Conservation (phyloP, 2,113 vertebrate genomes). For the Calonectris borealis region DNA sequence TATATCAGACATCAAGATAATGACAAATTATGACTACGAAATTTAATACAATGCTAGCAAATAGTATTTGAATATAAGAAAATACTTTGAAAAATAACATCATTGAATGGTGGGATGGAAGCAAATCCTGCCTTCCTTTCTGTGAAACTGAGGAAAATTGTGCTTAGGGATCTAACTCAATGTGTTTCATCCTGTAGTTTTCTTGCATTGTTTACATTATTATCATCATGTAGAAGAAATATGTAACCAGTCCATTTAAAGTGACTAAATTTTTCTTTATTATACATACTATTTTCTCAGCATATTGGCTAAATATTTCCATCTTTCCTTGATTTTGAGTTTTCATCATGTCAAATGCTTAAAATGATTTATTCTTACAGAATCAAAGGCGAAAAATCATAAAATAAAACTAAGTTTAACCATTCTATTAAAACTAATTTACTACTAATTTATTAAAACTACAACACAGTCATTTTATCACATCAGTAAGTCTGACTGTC, state of each 20-base stretch:
- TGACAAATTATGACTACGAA: neutral
- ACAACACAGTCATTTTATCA: neutral
- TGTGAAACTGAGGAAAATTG: neutral
- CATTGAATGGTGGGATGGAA: neutral
- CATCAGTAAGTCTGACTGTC: neutral
- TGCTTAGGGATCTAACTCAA: neutral
- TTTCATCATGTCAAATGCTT: neutral
- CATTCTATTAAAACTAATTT: neutral
- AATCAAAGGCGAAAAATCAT: neutral
- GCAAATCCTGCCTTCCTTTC: neutral
- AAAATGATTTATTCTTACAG: neutral
- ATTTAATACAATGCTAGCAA: neutral
- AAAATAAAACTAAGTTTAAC: neutral
- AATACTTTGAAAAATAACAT: neutral
- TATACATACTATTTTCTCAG: neutral
- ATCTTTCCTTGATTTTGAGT: neutral
- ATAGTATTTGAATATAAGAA: neutral
- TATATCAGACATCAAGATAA: neutral
- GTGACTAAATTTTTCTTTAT: neutral
- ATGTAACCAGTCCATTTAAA: neutral
- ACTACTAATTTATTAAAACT: neutral
- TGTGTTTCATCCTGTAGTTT: neutral
- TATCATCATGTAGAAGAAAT: neutral
- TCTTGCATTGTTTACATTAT: neutral
- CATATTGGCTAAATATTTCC: neutral